These are phyloP conservation scores for Nothoprocta pentlandii DNA, from an alignment of 2,113 vertebrate genomes.

Conservation along the genomic window DNA sequence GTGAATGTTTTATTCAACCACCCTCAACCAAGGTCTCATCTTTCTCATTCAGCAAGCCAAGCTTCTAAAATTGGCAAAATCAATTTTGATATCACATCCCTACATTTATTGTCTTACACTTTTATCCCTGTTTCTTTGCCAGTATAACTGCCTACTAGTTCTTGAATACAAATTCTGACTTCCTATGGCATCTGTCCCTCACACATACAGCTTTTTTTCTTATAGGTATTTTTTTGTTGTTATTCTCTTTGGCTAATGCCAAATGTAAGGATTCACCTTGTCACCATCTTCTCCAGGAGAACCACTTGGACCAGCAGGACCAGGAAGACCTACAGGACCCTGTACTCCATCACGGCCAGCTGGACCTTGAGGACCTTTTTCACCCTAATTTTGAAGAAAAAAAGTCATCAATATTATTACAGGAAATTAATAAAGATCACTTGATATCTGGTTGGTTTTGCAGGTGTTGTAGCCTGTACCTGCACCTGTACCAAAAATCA, in stretches of 20 bases:
- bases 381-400: conserved; percentile 83
- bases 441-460: neutral
- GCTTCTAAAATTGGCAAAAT: conserved; percentile 19
- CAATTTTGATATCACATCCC: neutral
- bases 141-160: neutral
- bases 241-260: neutral
- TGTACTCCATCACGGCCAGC: conserved; percentile 96
- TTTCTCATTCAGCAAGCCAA: neutral
- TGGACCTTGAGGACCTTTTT: conserved; percentile 95
- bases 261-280: conserved; percentile 83
- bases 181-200: neutral
- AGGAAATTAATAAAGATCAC: neutral
- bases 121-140: neutral
- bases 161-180: neutral
- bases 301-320: conserved; percentile 93
- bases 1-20: neutral
- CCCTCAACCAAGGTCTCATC: neutral
- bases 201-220: neutral
- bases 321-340: conserved; percentile 95
- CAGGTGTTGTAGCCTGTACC: neutral
- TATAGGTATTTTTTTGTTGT: neutral
- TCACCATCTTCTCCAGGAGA: conserved; percentile 98
- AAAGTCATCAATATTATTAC: neutral
- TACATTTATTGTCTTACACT: neutral
- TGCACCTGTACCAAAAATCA: neutral